Base-by-base conservation (phyloP, 2,113 vertebrate genomes). In the Notiomystis cincta region DNA sequence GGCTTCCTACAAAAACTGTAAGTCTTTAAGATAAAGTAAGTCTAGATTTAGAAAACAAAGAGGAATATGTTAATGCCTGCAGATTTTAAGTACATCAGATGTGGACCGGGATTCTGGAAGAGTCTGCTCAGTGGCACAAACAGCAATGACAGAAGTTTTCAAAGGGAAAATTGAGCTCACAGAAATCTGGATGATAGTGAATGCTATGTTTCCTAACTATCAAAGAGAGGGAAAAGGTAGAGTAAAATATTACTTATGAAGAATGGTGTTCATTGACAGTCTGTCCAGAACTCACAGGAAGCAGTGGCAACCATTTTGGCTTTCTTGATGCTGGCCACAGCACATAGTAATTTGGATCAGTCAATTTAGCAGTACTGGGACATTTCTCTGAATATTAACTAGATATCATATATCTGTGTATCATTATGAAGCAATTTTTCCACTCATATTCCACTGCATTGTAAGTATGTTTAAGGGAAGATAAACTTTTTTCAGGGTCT, bases 341-440 rank as follows among this genome's bases (percentile, higher is more conserved):
- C 0, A 2, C 3, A 2, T 62, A 10, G 18, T 77, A 14, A 6
- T 19, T 57, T 2, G 23, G 16, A 71, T 64, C 35, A 58, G 23
- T 7, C 25, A 19, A 51, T 71, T 20, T 50, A 73, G 13, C 7
- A 77, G 64, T 17, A 42, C 8, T 37, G 33, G 24, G 21, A 77
- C 27, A 81, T 73, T 70, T 70, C 38, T 51, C 35, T 58, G 38
- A 87, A 51, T 48, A 23, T 67, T 50, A 75, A 42, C 16, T 53
- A 37, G 9, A 60, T 89, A 48, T 28, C 0, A 37, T 20, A 23
- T 50, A 21, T 60, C 23, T 53, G 15, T 38, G 31, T 35, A 45
- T 64, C 7, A 20, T 44, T 82, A 31, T 82, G 56, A 84, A 91
- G 12, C 16, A 83, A 62, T 19, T 56, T 6, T 72, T 28, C 16